A percentile compares a stretch with the other conserved stretches of the same genome.
phyloP scores from a whole-genome alignment of 1,140 invertebrate genomes.

The Amyelois transitella region DNA sequence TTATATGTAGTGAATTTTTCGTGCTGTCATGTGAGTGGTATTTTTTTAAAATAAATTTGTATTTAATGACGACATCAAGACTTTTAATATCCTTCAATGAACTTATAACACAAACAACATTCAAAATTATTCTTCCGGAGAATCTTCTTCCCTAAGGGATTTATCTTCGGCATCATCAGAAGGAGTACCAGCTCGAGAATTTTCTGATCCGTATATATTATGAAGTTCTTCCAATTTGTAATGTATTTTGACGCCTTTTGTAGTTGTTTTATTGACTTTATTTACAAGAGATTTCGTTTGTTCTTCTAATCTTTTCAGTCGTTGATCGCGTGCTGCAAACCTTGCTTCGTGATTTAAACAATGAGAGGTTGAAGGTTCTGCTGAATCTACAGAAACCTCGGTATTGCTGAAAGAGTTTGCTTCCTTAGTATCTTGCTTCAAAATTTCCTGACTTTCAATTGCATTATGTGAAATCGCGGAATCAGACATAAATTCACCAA shows the following conservation, averaged over 20 bases:
- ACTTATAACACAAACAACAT: background rate
- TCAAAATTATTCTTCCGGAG: constrained; percentile 17
- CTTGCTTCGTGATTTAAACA: constrained; percentile 64
- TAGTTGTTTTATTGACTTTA: constrained; percentile 67
- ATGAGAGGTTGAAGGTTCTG: constrained; percentile 42
- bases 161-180: constrained; percentile 56
- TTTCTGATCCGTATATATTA: constrained; percentile 68
- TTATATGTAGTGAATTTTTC: constrained; percentile 1
- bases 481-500: background rate
- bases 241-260: constrained; percentile 67
- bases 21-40: too few relatives aligned
- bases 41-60: background rate
- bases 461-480: background rate
- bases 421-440: background rate
- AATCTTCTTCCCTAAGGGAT: constrained; percentile 27
- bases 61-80: background rate
- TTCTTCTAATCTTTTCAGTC: constrained; percentile 66
- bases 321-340: constrained; percentile 63
- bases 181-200: constrained; percentile 55
- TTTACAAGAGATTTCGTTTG: constrained; percentile 71
- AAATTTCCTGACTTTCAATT: background rate
- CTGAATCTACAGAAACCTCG: background rate
- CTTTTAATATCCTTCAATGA: background rate
- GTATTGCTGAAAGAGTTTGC: background rate
- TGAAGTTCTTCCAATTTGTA: constrained; percentile 70